phyloP scores from a whole-genome alignment of 2,797 vertebrate genomes.

The Mus caroli region DNA sequence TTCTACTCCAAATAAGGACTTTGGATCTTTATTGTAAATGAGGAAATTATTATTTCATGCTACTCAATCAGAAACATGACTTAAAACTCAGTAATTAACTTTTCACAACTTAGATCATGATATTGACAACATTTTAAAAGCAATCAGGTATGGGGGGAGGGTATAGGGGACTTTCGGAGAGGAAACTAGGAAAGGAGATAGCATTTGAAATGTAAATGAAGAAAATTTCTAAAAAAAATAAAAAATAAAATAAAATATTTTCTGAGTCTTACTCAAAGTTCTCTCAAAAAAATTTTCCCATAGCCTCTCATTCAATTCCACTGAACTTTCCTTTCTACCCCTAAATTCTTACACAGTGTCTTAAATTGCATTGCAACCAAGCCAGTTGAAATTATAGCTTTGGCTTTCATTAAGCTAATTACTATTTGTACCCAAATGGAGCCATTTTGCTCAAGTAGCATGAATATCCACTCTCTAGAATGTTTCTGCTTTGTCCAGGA shows the following conservation, averaged over 20 bases:
- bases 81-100: slow-evolving; percentile 13
- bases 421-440: slow-evolving; percentile 40
- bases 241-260: background rate
- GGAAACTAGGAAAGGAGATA: no score
- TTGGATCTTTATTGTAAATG: background rate
- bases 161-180: no score
- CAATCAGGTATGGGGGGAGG: background rate
- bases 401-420: slow-evolving; percentile 71
- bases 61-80: background rate
- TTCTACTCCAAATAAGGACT: slow-evolving; percentile 7
- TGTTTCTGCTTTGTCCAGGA: slow-evolving; percentile 21
- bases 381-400: slow-evolving; percentile 53
- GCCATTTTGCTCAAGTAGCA: slow-evolving; percentile 19
- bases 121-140: slow-evolving; percentile 7
- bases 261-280: background rate
- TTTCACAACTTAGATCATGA: background rate
- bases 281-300: background rate
- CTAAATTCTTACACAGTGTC: slow-evolving; percentile 28
- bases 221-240: no score
- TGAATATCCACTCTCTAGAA: background rate
- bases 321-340: slow-evolving; percentile 36
- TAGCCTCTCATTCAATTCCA: background rate
- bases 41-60: background rate
- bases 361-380: slow-evolving; percentile 37
- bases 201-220: no score